phyloP scores from a whole-genome alignment of 2,113 vertebrate genomes.

The Ovibos moschatus region DNA sequence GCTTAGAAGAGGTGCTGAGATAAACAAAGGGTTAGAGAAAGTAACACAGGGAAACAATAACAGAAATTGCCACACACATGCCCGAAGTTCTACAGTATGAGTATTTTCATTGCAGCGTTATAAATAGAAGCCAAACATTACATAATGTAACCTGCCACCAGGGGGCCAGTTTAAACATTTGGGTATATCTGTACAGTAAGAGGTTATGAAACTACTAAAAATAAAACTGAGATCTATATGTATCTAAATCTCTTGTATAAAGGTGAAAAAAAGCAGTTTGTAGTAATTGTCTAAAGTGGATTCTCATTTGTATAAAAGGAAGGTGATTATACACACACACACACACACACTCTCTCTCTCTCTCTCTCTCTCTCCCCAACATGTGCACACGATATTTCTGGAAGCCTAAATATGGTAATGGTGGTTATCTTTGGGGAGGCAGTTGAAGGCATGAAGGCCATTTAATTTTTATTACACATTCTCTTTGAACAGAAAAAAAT shows the following conservation, averaged over 20 bases:
- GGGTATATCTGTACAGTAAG: background rate
- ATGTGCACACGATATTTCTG: background rate
- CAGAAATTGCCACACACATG: background rate
- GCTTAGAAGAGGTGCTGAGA: background rate
- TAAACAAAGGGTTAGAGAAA: background rate
- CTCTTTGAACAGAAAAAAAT: background rate
- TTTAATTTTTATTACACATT: background rate
- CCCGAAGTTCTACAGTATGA: background rate
- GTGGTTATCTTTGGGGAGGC: background rate
- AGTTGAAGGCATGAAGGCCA: background rate
- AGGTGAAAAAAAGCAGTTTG: background rate
- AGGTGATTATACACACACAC: background rate
- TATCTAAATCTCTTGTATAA: background rate
- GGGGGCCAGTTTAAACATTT: background rate
- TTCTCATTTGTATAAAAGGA: conserved; percentile 19
- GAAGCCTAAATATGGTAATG: background rate
- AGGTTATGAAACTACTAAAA: background rate
- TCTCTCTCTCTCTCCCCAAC: background rate
- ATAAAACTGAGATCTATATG: background rate
- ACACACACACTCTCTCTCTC: no score
- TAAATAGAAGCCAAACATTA: background rate
- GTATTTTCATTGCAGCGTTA: background rate
- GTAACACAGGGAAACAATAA: background rate
- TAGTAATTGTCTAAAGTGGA: background rate
- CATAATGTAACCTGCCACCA: background rate